phyloP scores from a whole-genome alignment of 2,113 vertebrate genomes.

The Okapia johnstoni region DNA sequence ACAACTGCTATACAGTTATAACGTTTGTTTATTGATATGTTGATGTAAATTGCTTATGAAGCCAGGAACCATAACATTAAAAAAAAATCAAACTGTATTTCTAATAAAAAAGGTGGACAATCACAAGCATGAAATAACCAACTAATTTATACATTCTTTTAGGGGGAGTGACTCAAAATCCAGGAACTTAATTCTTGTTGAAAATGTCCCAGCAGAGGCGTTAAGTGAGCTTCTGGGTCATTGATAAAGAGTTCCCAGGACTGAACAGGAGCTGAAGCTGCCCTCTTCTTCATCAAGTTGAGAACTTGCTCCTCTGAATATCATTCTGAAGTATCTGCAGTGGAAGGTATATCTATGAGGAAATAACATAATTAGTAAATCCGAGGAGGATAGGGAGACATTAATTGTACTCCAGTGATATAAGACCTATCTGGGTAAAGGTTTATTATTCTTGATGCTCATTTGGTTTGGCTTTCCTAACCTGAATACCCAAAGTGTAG shows the following conservation, averaged over 20 bases:
- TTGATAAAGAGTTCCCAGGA: background rate
- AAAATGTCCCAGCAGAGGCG: background rate
- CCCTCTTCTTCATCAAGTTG: background rate
- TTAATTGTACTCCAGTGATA: background rate
- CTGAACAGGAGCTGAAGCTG: background rate
- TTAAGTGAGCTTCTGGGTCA: background rate
- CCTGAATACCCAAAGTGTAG: background rate
- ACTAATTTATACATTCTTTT: background rate
- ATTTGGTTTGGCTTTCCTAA: conserved; percentile 44
- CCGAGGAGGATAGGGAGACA: background rate
- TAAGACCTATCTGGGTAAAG: background rate
- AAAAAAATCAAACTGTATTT: background rate
- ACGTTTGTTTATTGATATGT: background rate
- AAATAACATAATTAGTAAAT: background rate
- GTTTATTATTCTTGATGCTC: conserved; percentile 3
- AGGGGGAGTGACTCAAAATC: background rate
- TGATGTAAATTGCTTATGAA: background rate
- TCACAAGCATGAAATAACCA: background rate
- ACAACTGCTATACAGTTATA: background rate
- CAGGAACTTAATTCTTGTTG: background rate
- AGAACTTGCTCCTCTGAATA: background rate
- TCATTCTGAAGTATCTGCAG: background rate
- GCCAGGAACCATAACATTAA: background rate
- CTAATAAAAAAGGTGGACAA: background rate
- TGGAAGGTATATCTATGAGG: background rate